Base-by-base conservation (phyloP, 30 jellyfish, hydroid and myxozoan species). In the Aurelia aurita region DNA sequence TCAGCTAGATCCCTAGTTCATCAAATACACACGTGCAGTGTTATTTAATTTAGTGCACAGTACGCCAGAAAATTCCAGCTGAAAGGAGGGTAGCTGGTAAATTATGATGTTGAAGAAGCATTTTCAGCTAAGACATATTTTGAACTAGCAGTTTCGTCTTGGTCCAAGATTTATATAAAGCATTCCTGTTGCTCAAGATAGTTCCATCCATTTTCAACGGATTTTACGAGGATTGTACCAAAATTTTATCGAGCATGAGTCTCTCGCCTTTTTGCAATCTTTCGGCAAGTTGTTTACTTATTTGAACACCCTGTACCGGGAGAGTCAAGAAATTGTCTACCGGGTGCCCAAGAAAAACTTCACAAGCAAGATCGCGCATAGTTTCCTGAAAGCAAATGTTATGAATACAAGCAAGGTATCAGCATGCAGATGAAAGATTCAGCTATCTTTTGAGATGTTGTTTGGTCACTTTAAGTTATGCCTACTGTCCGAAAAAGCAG, bases 201-300 rank as follows among this genome's bases (percentile, higher is more conserved):
- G 16, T 16, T 47, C 59, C 59, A 47, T 47, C 59, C 10, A 47
- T 47, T 47, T 47, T 47, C 59, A 47, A 47, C 59, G 59, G 59
- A 16, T 47, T 47, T 47, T 47, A 47, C 59, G 59, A 47, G 59
- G 59, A 47, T 47, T 47, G 16, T 47, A 47, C 16, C 59, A 8
- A 47, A 47, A 47, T 47, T 47, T 47, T 16, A 47, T 47, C 59
- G 59, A 47, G 59, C 59, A 47, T 47, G 59, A 8, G 59, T 47
- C 59, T 47, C 59, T 47, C 59, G 59, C 59, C 59, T 47, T 47
- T 47, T 47, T 47, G 59, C 59, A 47, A 16, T 47, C 59, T 47
- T 47, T 8, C 59, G 16, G 59, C 59, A 47, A 47, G 16, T 8
- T 10, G 59, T 47, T 10, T 47, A 47, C 59, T 47, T 47, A 10